Percentiles rank a stretch among this genome's conserved stretches.
These are phyloP conservation scores for Catostomus latipinnis DNA, from an alignment of 2,797 vertebrate genomes.

Conservation along the genomic window DNA sequence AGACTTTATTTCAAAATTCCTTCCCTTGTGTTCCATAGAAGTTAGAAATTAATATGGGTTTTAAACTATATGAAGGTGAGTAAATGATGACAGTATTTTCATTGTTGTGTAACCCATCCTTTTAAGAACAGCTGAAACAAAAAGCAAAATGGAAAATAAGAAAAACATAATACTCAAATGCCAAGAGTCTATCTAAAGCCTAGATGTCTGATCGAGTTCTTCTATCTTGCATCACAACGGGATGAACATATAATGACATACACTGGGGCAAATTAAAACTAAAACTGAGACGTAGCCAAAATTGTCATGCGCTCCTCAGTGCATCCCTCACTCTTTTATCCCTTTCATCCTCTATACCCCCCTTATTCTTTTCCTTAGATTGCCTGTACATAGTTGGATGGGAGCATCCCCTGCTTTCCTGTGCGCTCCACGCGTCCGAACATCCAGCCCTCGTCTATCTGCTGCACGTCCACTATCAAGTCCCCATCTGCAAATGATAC, in stretches of 20 bases:
- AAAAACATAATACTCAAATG: slow-evolving; percentile 19
- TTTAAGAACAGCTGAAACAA: slow-evolving; percentile 7
- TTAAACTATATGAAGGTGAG: no score
- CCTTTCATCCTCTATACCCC: slow-evolving; percentile 10
- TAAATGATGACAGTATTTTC: no score
- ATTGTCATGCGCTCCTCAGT: slow-evolving; percentile 10
- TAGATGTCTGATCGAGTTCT: slow-evolving; percentile 43
- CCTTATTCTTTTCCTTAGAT: slow-evolving; percentile 74
- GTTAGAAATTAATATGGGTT: no score
- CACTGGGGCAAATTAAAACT: slow-evolving; percentile 21
- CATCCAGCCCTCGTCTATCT: slow-evolving; percentile 96
- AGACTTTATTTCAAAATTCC: no score
- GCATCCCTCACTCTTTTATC: slow-evolving; percentile 24
- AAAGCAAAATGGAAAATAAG: background rate
- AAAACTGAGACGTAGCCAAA: slow-evolving; percentile 32
- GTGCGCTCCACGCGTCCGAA: slow-evolving; percentile 95
- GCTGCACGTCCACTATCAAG: slow-evolving; percentile 90
- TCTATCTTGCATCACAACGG: slow-evolving; percentile 32
- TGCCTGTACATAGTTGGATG: slow-evolving; percentile 92
- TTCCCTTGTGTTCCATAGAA: no score
- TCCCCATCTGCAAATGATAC: slow-evolving; percentile 94
- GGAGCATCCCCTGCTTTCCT: slow-evolving; percentile 92
- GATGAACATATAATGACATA: slow-evolving; percentile 45
- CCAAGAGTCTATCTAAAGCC: slow-evolving; percentile 49
- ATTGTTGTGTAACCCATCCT: no score